Evolutionary conservation across 1,140 invertebrate species (phyloP), one percentile per base, ranked within the genome.

Genomic region (Drosophila truncata): DNA sequence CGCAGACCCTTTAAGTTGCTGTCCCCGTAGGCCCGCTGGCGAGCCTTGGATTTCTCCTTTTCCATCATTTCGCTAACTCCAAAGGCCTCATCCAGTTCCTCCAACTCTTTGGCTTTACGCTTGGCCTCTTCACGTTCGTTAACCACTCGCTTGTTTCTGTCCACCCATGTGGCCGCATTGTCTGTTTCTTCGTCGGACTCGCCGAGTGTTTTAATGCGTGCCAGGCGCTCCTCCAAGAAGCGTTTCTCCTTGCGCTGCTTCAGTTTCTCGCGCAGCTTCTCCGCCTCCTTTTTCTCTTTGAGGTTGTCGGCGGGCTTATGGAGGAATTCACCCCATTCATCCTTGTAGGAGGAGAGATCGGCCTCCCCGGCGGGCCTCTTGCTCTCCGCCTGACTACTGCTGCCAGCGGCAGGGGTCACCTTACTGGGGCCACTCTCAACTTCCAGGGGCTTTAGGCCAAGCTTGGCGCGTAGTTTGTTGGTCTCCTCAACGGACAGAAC

Each of bases 21-120:
- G 50, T 94, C 94, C 4, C 94, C 94, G 91, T 98, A 98, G 13
- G 95, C 94, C 42, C 93, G 93, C 27, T 93, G 94, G 69, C 95
- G 95, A 29, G 95, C 94, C 71, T 94, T 94, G 57, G 94, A 92
- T 64, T 96, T 95, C 90, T 98, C 97, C 78, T 97, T 95, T 74
- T 97, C 96, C 5, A 99, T 94, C 13, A 99, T 93, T 74, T 96
- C 96, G 10, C 95, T 95, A 62, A 99, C 95, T 35, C 98, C 98
- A 95, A 99, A 99, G 90, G 98, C 98, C 91, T 96, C 96, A 94
- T 99, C 99, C 93, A 99, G 95, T 93, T 99, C 98, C 93, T 99
- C 98, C 74, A 99, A 93, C 94, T 97, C 95, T 93, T 98, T 98
- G 41, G 97, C 98, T 91, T 97, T 95, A 93, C 97, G 96, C 50